These are phyloP conservation scores for Parazoanthus swiftii DNA, from an alignment of 92 coral and sea anemone species.

Conservation along the genomic window DNA sequence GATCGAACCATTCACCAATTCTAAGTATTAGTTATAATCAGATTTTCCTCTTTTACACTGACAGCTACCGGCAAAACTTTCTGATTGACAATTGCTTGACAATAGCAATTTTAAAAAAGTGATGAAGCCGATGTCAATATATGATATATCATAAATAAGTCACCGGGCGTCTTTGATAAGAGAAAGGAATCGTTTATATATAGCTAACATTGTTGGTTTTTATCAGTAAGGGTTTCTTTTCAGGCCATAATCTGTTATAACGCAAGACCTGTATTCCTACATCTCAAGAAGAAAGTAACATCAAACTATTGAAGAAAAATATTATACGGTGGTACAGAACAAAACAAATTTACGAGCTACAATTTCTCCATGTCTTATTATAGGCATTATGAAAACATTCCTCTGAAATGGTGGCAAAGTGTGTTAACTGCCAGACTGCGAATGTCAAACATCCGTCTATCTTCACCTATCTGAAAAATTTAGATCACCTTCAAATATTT, in stretches of 20 bases:
- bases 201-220: neutral
- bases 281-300: neutral
- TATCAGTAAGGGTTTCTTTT: neutral
- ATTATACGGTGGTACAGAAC: neutral
- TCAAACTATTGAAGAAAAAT: neutral
- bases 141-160: neutral
- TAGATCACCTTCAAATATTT: neutral
- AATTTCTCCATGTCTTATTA: neutral
- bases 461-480: neutral
- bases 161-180: neutral
- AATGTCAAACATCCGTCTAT: neutral
- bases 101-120: neutral
- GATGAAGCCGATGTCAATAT: neutral
- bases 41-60: neutral
- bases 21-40: neutral
- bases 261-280: neutral
- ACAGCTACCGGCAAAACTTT: neutral
- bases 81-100: conserved; percentile 13
- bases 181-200: neutral
- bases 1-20: too few relatives aligned
- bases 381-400: neutral
- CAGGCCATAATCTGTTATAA: neutral
- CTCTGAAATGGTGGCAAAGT: neutral
- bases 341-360: neutral
- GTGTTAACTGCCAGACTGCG: neutral